Percentiles rank a stretch among this genome's conserved stretches.
phyloP scores from a whole-genome alignment of 2,888 invertebrate species.

The Conops quadrifasciatus region DNA sequence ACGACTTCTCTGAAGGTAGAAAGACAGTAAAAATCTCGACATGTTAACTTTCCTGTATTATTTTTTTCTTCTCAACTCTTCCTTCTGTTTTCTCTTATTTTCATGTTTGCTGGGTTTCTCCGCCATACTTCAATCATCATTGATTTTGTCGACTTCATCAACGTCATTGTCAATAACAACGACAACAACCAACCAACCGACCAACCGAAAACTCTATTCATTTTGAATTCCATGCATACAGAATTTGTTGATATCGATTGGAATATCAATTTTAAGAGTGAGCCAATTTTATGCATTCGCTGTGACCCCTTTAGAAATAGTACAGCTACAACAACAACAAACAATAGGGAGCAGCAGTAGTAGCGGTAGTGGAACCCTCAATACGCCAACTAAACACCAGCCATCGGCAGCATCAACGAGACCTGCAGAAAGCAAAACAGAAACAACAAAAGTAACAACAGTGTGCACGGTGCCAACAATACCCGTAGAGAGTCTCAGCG shows the following conservation, averaged over 20 bases:
- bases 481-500: slow-evolving; percentile 64
- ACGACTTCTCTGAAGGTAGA: too few species aligned
- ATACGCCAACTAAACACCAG: slow-evolving; percentile 31
- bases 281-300: slow-evolving; percentile 64
- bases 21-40: too few species aligned
- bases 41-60: too few species aligned
- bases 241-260: slow-evolving; percentile 56
- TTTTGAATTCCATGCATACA: slow-evolving; percentile 44
- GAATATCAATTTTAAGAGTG: slow-evolving; percentile 61
- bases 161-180: slow-evolving; percentile 6
- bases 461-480: slow-evolving; percentile 63
- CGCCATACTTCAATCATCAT: not conserved
- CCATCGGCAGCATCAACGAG: slow-evolving; percentile 18
- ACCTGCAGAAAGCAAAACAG: not conserved
- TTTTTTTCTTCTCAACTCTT: slow-evolving; percentile 1
- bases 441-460: slow-evolving; percentile 36
- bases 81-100: slow-evolving; percentile 9
- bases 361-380: not conserved
- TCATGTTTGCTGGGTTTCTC: slow-evolving; percentile 12
- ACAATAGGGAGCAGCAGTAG: slow-evolving; percentile 16
- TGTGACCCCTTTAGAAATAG: slow-evolving; percentile 63
- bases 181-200: slow-evolving; percentile 2
- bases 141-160: slow-evolving; percentile 6
- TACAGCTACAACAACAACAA: slow-evolving; percentile 49
- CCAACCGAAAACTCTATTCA: slow-evolving; percentile 1